Evolutionary conservation across 2,888 invertebrate genomes (phyloP).

Genomic region (Heteromyza rotundicornis): DNA sequence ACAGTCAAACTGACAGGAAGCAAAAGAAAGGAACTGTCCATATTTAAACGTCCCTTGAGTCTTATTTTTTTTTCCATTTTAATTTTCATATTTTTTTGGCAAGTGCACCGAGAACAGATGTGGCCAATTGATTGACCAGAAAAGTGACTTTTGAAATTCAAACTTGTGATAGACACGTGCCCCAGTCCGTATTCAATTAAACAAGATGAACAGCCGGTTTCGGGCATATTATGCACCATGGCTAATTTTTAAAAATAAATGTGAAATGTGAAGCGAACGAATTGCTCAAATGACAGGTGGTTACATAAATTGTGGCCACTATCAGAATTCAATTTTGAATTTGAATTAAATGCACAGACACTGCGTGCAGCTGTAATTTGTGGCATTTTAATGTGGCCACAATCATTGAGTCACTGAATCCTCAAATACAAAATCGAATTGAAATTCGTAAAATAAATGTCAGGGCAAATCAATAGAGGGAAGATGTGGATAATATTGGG

Average conservation of each 20-base stretch:
- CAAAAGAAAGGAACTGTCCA: neutral
- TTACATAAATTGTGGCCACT: neutral
- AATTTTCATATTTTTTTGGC: neutral
- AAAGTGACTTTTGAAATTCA: neutral
- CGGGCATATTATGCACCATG: too few relatives aligned
- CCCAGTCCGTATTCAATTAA: constrained; percentile 1
- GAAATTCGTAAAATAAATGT: too few relatives aligned
- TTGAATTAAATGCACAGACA: too few relatives aligned
- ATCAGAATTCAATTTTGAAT: too few relatives aligned
- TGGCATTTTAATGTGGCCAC: too few relatives aligned
- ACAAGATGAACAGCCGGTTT: neutral
- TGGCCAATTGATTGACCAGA: neutral
- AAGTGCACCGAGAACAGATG: neutral
- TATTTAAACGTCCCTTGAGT: neutral
- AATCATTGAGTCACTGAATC: too few relatives aligned
- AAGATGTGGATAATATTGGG: too few relatives aligned
- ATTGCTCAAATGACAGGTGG: neutral
- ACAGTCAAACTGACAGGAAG: neutral
- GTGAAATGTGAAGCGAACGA: neutral
- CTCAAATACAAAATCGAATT: too few relatives aligned
- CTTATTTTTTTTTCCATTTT: neutral
- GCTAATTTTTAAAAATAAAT: neutral
- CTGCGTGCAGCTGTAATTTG: too few relatives aligned
- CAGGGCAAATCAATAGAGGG: too few relatives aligned
- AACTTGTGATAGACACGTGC: neutral